Evolutionary conservation across 2,797 vertebrate genomes (phyloP).

Genomic region (Odontamblyopus rebecca): DNA sequence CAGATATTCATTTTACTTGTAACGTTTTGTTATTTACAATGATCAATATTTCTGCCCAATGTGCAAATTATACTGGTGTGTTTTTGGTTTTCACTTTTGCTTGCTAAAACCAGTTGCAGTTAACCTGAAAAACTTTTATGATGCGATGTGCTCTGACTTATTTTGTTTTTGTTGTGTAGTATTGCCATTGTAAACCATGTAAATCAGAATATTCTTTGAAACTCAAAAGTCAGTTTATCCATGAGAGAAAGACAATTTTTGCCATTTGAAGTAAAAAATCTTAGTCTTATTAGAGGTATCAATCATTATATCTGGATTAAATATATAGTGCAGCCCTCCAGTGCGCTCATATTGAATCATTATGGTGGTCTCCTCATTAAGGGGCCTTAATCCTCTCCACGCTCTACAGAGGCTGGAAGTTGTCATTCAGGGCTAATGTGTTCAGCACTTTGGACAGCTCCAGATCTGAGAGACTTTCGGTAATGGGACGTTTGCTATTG

Average conservation of each 20-base stretch:
- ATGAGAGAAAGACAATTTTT: not conserved
- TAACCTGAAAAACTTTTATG: too few relatives aligned
- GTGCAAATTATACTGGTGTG: too few relatives aligned
- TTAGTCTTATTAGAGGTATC: not conserved
- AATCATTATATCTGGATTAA: not conserved
- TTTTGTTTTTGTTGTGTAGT: too few relatives aligned
- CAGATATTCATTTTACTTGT: too few relatives aligned
- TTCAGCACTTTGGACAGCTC: conserved; percentile 36
- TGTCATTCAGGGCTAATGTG: conserved; percentile 32
- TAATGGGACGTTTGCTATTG: conserved; percentile 65
- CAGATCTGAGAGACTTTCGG: conserved; percentile 57
- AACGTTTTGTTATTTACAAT: too few relatives aligned
- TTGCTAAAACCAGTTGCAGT: too few relatives aligned
- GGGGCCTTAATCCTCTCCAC: conserved; percentile 54
- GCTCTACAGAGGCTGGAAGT: conserved; percentile 51
- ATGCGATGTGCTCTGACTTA: too few relatives aligned
- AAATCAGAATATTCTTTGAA: not conserved
- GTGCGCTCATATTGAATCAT: conserved; percentile 32
- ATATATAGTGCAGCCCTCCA: not conserved
- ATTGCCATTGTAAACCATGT: too few relatives aligned
- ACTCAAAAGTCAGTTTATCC: not conserved
- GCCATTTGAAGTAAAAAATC: not conserved
- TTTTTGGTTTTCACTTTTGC: too few relatives aligned
- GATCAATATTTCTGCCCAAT: too few relatives aligned
- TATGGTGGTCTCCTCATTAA: conserved; percentile 54